phyloP scores from a whole-genome alignment of 2,113 vertebrate genomes.

The Chaetodon auriga region DNA sequence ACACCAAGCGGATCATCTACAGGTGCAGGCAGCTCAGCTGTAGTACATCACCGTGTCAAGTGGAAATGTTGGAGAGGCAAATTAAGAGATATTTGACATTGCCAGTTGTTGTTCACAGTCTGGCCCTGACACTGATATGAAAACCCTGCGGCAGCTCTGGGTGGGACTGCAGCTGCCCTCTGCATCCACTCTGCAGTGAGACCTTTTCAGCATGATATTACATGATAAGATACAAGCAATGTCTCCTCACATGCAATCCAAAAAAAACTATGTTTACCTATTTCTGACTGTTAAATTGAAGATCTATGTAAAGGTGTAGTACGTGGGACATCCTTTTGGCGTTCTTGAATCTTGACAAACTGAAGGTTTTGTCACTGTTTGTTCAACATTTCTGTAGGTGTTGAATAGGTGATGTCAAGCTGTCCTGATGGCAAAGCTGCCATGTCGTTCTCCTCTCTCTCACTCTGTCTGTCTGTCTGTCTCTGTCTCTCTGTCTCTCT shows the following conservation, averaged over 20 bases:
- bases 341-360: background rate
- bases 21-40: background rate
- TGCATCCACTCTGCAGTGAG: constrained; percentile 5
- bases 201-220: constrained; percentile 4
- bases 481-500: background rate
- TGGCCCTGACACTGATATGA: background rate
- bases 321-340: background rate
- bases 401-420: background rate
- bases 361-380: background rate
- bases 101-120: background rate
- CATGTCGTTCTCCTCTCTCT: background rate
- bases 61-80: background rate
- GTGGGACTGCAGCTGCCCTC: constrained; percentile 20
- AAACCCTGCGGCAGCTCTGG: constrained; percentile 18
- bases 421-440: constrained; percentile 5
- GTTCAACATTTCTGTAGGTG: background rate
- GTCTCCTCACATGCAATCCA: background rate
- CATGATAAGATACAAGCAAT: background rate
- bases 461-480: constrained; percentile 1
- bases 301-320: background rate
- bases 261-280: background rate
- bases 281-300: background rate
- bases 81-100: background rate
- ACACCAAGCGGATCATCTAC: background rate
- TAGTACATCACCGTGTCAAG: background rate